phyloP scores from a whole-genome alignment of 2,797 vertebrate genomes.

The Arctocebus calabarensis region DNA sequence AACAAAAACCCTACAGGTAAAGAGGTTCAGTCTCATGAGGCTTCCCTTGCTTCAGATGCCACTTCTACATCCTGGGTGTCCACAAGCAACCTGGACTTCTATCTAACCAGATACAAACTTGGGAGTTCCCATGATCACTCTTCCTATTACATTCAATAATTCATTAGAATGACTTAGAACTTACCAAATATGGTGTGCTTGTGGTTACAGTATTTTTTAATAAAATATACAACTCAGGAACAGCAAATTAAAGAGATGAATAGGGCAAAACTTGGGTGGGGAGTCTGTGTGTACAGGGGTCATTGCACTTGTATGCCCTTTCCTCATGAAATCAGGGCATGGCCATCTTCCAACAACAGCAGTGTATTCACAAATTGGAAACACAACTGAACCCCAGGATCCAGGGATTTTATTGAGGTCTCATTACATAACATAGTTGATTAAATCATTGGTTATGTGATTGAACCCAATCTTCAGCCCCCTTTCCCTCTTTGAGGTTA shows the following conservation, averaged over 20 bases:
- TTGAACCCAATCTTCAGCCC: neutral
- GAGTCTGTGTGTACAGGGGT: neutral
- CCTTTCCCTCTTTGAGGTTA: neutral
- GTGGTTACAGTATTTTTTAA: neutral
- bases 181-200: neutral
- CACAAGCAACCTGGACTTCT: neutral
- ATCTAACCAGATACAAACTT: neutral
- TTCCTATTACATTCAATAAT: conserved; percentile 7
- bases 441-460: conserved; percentile 3
- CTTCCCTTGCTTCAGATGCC: neutral
- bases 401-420: neutral
- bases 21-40: neutral
- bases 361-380: neutral
- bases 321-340: neutral
- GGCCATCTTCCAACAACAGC: neutral
- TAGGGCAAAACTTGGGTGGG: neutral
- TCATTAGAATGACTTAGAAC: conserved; percentile 18
- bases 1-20: neutral
- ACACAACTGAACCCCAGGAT: neutral
- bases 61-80: neutral
- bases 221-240: neutral
- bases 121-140: neutral
- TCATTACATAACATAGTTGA: neutral
- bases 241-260: conserved; percentile 10
- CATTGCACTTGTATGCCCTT: neutral